Evolutionary conservation across 2,797 vertebrate species (phyloP).

Genomic region (Cynopterus sphinx): DNA sequence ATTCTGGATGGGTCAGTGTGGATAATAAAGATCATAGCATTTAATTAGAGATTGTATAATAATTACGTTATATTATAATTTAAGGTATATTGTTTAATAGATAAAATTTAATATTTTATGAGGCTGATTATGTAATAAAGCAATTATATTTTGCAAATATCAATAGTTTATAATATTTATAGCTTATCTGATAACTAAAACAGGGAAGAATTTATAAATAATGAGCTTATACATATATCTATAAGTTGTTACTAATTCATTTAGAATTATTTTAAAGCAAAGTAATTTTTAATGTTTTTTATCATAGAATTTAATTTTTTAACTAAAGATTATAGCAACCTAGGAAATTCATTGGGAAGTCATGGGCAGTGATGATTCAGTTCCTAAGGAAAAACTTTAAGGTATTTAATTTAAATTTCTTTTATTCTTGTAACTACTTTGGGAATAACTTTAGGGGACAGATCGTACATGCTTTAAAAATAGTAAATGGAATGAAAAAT

Average conservation of each 20-base stretch:
- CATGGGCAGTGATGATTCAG: background rate
- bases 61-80: background rate
- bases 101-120: background rate
- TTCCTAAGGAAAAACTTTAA: conserved; percentile 37
- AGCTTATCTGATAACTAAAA: conserved; percentile 15
- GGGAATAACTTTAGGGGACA: conserved; percentile 26
- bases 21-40: background rate
- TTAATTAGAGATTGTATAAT: background rate
- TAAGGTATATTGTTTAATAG: background rate
- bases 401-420: conserved; percentile 60
- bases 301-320: conserved; percentile 27
- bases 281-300: conserved; percentile 21
- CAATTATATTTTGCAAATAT: background rate
- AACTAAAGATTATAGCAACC: conserved; percentile 7
- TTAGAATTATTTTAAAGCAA: conserved; percentile 12
- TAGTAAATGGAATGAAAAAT: conserved; percentile 55
- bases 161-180: conserved; percentile 26
- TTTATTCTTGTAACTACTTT: conserved; percentile 47
- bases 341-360: background rate
- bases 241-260: background rate
- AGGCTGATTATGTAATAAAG: background rate
- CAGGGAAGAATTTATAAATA: background rate
- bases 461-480: conserved; percentile 22
- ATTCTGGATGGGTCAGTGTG: background rate
- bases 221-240: background rate